A percentile compares a stretch with the other conserved stretches of the same genome.
Conservation (phyloP, 2,888 invertebrate species). For the Hypena proboscidalis region DNA sequence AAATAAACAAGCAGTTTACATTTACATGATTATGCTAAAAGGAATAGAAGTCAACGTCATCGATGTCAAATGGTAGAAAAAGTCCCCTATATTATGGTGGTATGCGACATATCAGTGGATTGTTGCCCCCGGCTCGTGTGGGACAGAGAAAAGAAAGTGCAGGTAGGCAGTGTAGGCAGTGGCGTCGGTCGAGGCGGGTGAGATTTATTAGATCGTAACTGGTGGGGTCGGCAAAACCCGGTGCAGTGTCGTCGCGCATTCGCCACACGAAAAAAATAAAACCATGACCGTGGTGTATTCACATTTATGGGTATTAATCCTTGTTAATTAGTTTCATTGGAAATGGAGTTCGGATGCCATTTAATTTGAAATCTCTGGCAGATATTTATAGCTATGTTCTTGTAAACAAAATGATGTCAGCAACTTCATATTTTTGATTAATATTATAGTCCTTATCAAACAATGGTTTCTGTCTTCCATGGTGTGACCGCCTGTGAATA, state of each 20-base stretch:
- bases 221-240: constrained; percentile 72
- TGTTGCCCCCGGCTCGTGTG: constrained; percentile 61
- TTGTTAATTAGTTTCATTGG: constrained; percentile 13
- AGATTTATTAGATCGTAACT: constrained; percentile 84
- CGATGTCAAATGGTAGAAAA: constrained; percentile 56
- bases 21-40: constrained; percentile 21
- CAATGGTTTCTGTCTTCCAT: not conserved
- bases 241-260: constrained; percentile 59
- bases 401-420: no score
- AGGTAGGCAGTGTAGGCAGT: constrained; percentile 77
- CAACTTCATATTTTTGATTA: no score
- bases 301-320: constrained; percentile 19
- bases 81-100: constrained; percentile 54
- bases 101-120: constrained; percentile 58
- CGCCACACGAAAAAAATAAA: constrained; percentile 46
- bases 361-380: constrained; percentile 8
- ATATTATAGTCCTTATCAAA: no score
- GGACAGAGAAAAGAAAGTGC: constrained; percentile 82
- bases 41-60: constrained; percentile 23
- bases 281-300: constrained; percentile 32
- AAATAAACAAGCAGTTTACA: constrained; percentile 25
- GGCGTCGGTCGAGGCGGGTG: constrained; percentile 59
- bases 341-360: no score
- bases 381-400: no score
- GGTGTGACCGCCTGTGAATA: not conserved